These are phyloP conservation scores for Hyles euphorbiae DNA, from an alignment of 1,140 invertebrate species.

Conservation along the genomic window DNA sequence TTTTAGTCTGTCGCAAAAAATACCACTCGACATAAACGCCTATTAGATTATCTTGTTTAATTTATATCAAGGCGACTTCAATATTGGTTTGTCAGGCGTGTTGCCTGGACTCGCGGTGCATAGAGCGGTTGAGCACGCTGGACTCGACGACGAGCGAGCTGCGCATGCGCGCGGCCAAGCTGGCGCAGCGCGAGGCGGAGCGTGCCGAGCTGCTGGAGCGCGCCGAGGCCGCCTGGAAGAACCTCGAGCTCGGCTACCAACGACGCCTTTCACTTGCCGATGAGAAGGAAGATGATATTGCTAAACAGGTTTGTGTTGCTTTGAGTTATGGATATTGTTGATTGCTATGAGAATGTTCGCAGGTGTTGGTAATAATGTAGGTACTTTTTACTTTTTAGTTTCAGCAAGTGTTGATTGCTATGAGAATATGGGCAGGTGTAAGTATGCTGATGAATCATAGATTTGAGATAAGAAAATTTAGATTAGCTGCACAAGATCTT, in stretches of 20 bases:
- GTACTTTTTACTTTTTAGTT: too few species aligned
- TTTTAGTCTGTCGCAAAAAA: too few species aligned
- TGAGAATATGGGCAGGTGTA: too few species aligned
- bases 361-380: too few species aligned
- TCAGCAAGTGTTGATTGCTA: too few species aligned
- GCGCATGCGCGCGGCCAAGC: slow-evolving; percentile 31
- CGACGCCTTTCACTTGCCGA: slow-evolving; percentile 36
- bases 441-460: too few species aligned
- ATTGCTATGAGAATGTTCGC: too few species aligned
- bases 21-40: too few species aligned
- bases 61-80: too few species aligned
- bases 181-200: slow-evolving; percentile 45
- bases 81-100: slow-evolving; percentile 32
- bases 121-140: slow-evolving; percentile 33
- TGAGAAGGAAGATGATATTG: slow-evolving; percentile 51
- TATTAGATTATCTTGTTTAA: too few species aligned
- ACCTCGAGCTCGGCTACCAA: slow-evolving; percentile 53
- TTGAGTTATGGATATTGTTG: neutral
- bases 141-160: slow-evolving; percentile 41
- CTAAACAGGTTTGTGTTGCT: slow-evolving; percentile 32
- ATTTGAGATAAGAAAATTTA: too few species aligned
- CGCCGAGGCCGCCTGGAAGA: slow-evolving; percentile 57
- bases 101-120: slow-evolving; percentile 38
- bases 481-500: too few species aligned
- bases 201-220: slow-evolving; percentile 48